Evolutionary conservation across 1,140 invertebrate genomes (phyloP).

Genomic region (Campoletis sonorensis): DNA sequence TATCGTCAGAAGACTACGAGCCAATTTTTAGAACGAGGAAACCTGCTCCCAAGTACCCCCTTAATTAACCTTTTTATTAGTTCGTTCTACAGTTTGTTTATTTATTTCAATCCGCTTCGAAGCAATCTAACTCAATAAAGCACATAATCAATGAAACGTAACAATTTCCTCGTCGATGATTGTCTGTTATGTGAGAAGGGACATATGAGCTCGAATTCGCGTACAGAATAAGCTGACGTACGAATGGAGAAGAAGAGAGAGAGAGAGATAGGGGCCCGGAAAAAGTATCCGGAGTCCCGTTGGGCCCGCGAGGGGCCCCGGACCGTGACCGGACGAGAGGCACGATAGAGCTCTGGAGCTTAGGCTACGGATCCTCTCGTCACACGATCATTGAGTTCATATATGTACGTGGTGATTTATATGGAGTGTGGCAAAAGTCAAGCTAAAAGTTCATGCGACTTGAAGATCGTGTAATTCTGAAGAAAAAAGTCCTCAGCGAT

Average conservation of each 20-base stretch:
- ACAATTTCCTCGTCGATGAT: not conserved
- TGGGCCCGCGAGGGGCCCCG: constrained; percentile 43
- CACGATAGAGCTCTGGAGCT: constrained; percentile 32
- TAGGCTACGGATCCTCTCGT: constrained; percentile 32
- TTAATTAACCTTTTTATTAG: not conserved
- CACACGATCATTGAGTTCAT: constrained; percentile 25
- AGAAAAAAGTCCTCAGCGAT: too few relatives aligned
- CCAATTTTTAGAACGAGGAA: too few relatives aligned
- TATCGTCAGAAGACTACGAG: too few relatives aligned
- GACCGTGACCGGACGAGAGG: constrained; percentile 44
- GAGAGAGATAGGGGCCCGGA: not conserved
- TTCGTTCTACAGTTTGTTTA: not conserved
- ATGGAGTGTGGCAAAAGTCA: not conserved
- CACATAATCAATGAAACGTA: not conserved
- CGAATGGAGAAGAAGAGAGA: not conserved
- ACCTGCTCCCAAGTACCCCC: too few relatives aligned
- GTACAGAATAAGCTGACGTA: not conserved
- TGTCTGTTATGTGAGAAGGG: not conserved
- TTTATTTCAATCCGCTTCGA: not conserved
- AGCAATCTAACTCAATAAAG: not conserved
- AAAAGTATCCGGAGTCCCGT: constrained; percentile 34
- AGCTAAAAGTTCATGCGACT: too few relatives aligned
- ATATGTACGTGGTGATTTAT: not conserved
- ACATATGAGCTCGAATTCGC: constrained; percentile 5
- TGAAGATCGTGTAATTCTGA: too few relatives aligned